Conservation (phyloP, 2,113 vertebrate genomes). For the Notiomystis cincta region DNA sequence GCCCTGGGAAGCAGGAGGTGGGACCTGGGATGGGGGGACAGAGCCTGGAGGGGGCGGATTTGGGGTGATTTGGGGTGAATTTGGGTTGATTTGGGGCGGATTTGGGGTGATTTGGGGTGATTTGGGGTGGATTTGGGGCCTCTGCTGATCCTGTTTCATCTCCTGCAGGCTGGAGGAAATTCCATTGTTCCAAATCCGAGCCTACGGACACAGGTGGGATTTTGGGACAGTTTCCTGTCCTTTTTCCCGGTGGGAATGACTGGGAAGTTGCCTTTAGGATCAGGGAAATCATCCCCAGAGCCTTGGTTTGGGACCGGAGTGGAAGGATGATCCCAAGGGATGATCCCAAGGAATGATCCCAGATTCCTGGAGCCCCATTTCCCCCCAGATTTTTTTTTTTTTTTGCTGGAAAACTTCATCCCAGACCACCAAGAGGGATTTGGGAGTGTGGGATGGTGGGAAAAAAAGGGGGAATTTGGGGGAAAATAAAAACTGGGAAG, state of each 20-base stretch:
- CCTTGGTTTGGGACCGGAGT: accelerated
- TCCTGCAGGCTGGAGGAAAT: not conserved
- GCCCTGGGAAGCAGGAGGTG: not conserved
- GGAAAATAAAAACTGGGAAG: not conserved
- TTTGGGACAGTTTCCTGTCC: accelerated
- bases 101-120: accelerated
- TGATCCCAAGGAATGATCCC: accelerated
- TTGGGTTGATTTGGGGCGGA: too few relatives aligned
- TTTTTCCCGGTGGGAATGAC: not conserved
- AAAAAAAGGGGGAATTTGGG: not conserved
- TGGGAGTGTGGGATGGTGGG: accelerated
- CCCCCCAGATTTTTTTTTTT: too few relatives aligned
- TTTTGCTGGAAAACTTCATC: accelerated
- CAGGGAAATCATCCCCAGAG: not conserved
- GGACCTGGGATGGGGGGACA: too few relatives aligned
- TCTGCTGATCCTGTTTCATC: accelerated
- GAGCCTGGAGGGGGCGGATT: not conserved
- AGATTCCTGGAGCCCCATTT: not conserved
- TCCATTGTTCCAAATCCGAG: accelerated
- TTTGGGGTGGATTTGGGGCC: accelerated
- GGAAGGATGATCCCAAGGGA: not conserved
- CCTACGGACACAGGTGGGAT: not conserved
- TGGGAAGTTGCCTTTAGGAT: not conserved
- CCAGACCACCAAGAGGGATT: not conserved
- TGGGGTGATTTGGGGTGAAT: too few relatives aligned